A percentile compares a stretch with the other conserved stretches of the same genome.
These are phyloP conservation scores for Junonia oenone DNA, from an alignment of 2,888 invertebrate species.

Conservation along the genomic window DNA sequence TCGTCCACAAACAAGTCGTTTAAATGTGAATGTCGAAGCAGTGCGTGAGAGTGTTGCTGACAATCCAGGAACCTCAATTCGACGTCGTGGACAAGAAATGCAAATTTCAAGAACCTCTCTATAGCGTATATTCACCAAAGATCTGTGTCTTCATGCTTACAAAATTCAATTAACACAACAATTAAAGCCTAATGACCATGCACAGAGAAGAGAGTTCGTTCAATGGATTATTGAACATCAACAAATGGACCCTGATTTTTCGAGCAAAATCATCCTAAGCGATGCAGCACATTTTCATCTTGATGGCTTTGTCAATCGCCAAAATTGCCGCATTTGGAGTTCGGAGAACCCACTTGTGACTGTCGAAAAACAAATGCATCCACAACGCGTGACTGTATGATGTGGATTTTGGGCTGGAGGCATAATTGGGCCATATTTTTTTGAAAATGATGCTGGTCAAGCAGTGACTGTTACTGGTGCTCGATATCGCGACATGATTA, in stretches of 20 bases:
- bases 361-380: conserved; percentile 14
- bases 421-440: conserved; percentile 44
- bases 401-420: conserved; percentile 45
- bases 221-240: conserved; percentile 18
- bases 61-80: conserved; percentile 38
- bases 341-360: conserved; percentile 14
- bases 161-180: conserved; percentile 26
- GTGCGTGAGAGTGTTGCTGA: conserved; percentile 24
- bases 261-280: conserved; percentile 31
- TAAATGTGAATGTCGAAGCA: conserved; percentile 29
- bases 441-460: conserved; percentile 36
- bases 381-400: conserved; percentile 30
- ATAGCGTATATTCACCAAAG: conserved; percentile 16
- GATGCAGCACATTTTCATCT: conserved; percentile 38
- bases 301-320: conserved; percentile 34
- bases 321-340: conserved; percentile 33
- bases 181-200: conserved; percentile 23
- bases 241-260: conserved; percentile 22
- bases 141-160: conserved; percentile 22
- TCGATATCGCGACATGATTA: conserved; percentile 33
- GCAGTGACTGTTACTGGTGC: conserved; percentile 34
- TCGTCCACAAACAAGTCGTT: conserved; percentile 32
- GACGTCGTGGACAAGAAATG: conserved; percentile 29
- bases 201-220: conserved; percentile 9
- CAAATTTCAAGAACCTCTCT: conserved; percentile 28